Evolutionary conservation across 1,140 invertebrate genomes (phyloP).

Genomic region (Lepidurus arcticus): DNA sequence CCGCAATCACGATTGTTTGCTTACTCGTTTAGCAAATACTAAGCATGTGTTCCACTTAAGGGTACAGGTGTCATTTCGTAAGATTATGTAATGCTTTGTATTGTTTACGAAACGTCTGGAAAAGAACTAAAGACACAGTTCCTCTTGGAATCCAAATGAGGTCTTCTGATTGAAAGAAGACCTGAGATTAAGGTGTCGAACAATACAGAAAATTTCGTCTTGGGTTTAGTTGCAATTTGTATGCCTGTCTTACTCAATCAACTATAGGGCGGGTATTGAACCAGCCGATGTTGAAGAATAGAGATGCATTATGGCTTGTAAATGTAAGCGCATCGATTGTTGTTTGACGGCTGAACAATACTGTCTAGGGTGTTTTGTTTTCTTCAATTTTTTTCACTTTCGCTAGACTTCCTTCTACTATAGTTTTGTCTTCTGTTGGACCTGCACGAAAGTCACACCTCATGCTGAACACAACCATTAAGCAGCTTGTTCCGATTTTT

Average conservation of each 20-base stretch:
- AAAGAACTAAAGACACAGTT: too few species aligned
- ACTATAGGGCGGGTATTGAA: too few species aligned
- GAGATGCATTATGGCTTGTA: not conserved
- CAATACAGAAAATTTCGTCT: too few species aligned
- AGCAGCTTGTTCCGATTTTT: not conserved
- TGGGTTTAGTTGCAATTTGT: too few species aligned
- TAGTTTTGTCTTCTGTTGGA: not conserved
- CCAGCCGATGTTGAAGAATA: not conserved
- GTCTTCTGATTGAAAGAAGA: too few species aligned
- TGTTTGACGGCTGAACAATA: constrained; percentile 5
- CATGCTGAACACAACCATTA: not conserved
- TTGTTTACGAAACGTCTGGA: too few species aligned
- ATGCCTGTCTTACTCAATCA: too few species aligned
- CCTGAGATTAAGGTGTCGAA: too few species aligned
- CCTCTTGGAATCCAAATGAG: too few species aligned
- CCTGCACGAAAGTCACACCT: constrained; percentile 5
- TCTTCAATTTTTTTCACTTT: not conserved
- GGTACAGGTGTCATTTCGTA: not conserved
- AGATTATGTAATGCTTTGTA: not conserved
- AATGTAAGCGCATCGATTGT: not conserved
- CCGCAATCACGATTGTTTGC: not conserved
- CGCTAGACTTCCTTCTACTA: not conserved
- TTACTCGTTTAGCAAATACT: not conserved
- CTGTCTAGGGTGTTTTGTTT: not conserved
- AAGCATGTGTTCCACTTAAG: not conserved